Base-by-base conservation (phyloP, 2,888 invertebrate genomes). In the Yponomeuta sedellus region DNA sequence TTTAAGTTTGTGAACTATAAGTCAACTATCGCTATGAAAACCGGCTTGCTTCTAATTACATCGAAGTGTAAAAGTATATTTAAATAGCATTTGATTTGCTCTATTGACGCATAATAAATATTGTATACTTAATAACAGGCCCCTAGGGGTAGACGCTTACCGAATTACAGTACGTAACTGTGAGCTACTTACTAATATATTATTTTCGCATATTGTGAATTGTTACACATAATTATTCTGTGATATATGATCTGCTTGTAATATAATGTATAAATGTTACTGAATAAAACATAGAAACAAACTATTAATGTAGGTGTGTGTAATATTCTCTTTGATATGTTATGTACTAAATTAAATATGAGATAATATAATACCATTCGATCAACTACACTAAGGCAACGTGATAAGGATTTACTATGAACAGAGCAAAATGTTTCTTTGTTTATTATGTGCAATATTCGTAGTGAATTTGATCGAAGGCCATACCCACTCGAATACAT, bases 171-270 rank as follows among this genome's bases (percentile, higher is more conserved):
- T 52, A 3, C 16, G 44, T 52, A 16, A 52, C 44, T 52, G 16
- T 52, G 44, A 52, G 16, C 44, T 52, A 52, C 44, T 52, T 16
- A 52, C 12, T 3, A 16, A 52, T 20, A 44, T 40, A 40, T 64
- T 57, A 64, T 64, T 64, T 72, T 73, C 75, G 85, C 85, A 84
- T 84, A 80, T 80, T 83, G 82, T 85, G 83, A 86, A 85, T 86
- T 83, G 81, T 87, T 86, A 81, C 77, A 83, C 82, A 71, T 83
- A 16, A 52, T 52, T 52, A 79, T 78, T 81, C 88, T 89, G 89
- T 88, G 89, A 89, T 89, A 89, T 80, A 75, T 74, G 82, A 86
- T 86, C 87, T 86, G 89, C 88, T 90, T 88, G 80, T 85, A 83
- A 34, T 39, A 63, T 61, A 65, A 19, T 58, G 61, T 44, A 44